phyloP scores from a whole-genome alignment of 2,888 invertebrate genomes.

The Lagria hirta region DNA sequence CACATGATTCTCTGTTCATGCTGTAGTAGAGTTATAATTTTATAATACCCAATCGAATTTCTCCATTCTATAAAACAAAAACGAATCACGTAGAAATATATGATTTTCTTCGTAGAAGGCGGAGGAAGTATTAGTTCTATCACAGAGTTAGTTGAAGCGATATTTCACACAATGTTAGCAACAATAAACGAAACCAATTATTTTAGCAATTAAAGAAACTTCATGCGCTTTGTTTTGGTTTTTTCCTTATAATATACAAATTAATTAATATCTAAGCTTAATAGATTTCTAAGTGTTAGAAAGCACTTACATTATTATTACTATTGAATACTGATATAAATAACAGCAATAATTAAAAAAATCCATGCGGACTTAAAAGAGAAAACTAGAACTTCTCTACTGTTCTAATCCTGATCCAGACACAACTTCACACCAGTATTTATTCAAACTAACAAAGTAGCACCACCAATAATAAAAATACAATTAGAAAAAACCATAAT shows the following conservation, averaged over 20 bases:
- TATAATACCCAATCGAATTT: slow-evolving; percentile 13
- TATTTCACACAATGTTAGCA: too few relatives aligned
- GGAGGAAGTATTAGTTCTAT: slow-evolving; percentile 23
- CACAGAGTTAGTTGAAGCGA: slow-evolving; percentile 24
- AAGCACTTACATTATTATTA: too few relatives aligned
- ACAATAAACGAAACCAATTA: slow-evolving; percentile 6
- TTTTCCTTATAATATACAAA: slow-evolving; percentile 7
- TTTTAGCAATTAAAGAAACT: slow-evolving; percentile 8
- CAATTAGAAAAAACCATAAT: too few relatives aligned
- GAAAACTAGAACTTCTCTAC: slow-evolving; percentile 5
- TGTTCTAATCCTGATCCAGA: slow-evolving; percentile 6
- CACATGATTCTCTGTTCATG: slow-evolving; percentile 38
- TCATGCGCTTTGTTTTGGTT: slow-evolving; percentile 10
- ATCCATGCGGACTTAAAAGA: slow-evolving; percentile 4
- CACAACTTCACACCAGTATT: too few relatives aligned
- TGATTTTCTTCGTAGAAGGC: slow-evolving; percentile 14
- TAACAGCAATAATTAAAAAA: too few relatives aligned
- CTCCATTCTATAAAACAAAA: slow-evolving; percentile 19
- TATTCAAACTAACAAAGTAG: too few relatives aligned
- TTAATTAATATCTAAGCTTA: too few relatives aligned
- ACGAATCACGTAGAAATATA: slow-evolving; percentile 4
- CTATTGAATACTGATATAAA: slow-evolving; percentile 23
- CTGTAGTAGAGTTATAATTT: slow-evolving; percentile 28
- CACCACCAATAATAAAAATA: too few relatives aligned
- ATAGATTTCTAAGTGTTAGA: too few relatives aligned